Percentiles rank a stretch among this genome's conserved stretches.
Conservation (phyloP, 2,797 vertebrate species). For the Muscicapa comitata region DNA sequence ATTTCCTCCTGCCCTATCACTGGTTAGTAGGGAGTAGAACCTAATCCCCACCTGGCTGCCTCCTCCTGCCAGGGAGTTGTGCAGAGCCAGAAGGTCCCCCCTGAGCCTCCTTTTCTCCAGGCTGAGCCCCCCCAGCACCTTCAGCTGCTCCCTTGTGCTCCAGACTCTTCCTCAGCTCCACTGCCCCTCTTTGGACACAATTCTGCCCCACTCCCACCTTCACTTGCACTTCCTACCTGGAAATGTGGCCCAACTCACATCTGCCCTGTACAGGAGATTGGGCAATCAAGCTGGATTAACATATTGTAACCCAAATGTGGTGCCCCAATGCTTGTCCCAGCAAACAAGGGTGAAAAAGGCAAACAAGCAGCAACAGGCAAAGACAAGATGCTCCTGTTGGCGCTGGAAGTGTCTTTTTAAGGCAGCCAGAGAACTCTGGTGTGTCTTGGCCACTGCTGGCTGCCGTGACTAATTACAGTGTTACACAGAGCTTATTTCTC, state of each 20-base stretch:
- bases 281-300: background rate
- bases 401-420: background rate
- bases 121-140: background rate
- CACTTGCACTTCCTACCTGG: background rate
- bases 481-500: background rate
- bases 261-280: no score
- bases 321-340: background rate
- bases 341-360: background rate
- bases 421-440: background rate
- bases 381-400: background rate
- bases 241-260: background rate
- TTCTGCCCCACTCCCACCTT: background rate
- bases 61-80: background rate
- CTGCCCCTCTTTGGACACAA: background rate
- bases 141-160: background rate
- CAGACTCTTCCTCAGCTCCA: background rate
- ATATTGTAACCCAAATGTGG: background rate
- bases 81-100: accelerated
- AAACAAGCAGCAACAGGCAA: background rate
- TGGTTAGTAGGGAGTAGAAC: background rate
- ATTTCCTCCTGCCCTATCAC: background rate
- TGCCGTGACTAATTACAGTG: background rate
- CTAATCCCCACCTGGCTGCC: background rate
- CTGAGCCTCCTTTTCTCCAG: background rate
- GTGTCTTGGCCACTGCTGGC: background rate